Percentiles rank a stretch among this genome's conserved stretches.
phyloP scores from a whole-genome alignment of 2,888 invertebrate species.

The Calliphora vomitoria region DNA sequence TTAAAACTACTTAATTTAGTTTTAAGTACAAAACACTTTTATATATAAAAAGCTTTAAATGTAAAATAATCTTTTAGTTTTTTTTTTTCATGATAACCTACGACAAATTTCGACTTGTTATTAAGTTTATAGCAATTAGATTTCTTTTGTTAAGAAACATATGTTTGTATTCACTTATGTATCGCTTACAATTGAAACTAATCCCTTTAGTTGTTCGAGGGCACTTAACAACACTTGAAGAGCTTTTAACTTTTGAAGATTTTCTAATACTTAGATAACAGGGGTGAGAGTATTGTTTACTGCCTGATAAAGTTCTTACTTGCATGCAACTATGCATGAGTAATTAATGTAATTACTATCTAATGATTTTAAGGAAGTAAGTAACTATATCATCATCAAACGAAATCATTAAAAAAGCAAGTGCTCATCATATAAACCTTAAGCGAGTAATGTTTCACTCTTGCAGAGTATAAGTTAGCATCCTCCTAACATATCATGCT shows the following conservation, averaged over 20 bases:
- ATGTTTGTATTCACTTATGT: neutral
- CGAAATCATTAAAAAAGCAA: too few species aligned
- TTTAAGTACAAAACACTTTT: neutral
- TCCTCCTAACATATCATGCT: too few species aligned
- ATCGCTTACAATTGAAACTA: neutral
- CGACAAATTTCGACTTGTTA: neutral
- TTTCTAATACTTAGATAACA: neutral
- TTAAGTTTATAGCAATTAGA: neutral
- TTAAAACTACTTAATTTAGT: neutral
- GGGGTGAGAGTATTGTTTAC: neutral
- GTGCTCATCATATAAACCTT: too few species aligned
- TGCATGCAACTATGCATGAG: too few species aligned
- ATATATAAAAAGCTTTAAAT: constrained; percentile 5
- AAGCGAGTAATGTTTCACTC: too few species aligned
- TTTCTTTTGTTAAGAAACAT: neutral
- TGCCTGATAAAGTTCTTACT: neutral
- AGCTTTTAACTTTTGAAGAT: neutral
- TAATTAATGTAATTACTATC: too few species aligned
- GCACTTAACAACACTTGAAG: constrained; percentile 13
- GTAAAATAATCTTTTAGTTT: neutral
- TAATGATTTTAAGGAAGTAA: too few species aligned
- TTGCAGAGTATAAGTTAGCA: too few species aligned
- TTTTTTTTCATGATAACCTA: neutral
- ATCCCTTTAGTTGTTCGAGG: constrained; percentile 6
- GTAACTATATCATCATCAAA: too few species aligned